These are phyloP conservation scores for Tenrec ecaudatus DNA, from an alignment of 2,113 vertebrate genomes.

Conservation along the genomic window DNA sequence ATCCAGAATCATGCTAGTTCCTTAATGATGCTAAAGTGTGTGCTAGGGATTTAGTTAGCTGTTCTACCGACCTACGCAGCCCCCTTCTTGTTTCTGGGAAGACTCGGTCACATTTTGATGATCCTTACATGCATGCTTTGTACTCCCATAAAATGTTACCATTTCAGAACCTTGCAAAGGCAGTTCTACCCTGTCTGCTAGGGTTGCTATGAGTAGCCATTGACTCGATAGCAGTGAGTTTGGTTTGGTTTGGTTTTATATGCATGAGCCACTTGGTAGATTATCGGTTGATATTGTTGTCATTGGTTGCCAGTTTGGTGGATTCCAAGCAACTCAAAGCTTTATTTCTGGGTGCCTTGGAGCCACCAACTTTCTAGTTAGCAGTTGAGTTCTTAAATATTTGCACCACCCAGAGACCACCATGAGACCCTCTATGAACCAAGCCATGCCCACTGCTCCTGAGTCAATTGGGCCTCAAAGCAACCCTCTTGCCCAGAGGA, in stretches of 20 bases:
- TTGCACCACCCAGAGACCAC: background rate
- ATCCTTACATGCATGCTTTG: background rate
- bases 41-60: slow-evolving; percentile 57
- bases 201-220: too few species aligned
- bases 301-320: background rate
- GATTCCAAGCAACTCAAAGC: background rate
- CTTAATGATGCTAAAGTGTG: slow-evolving; percentile 48
- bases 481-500: background rate
- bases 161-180: too few species aligned
- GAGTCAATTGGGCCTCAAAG: background rate
- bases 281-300: background rate
- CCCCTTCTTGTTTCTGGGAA: slow-evolving; percentile 35
- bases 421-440: background rate
- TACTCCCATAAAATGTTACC: too few species aligned
- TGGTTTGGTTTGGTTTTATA: background rate
- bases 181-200: too few species aligned
- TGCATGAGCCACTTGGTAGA: slow-evolving; percentile 30
- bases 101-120: slow-evolving; percentile 26
- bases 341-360: background rate
- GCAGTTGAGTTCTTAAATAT: background rate
- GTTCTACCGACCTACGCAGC: background rate
- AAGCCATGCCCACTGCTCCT: background rate
- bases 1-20: slow-evolving; percentile 46
- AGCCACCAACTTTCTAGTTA: background rate
- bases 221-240: too few species aligned